Conservation (phyloP, 2,797 vertebrate species). For the Sebastolobus alascanus region DNA sequence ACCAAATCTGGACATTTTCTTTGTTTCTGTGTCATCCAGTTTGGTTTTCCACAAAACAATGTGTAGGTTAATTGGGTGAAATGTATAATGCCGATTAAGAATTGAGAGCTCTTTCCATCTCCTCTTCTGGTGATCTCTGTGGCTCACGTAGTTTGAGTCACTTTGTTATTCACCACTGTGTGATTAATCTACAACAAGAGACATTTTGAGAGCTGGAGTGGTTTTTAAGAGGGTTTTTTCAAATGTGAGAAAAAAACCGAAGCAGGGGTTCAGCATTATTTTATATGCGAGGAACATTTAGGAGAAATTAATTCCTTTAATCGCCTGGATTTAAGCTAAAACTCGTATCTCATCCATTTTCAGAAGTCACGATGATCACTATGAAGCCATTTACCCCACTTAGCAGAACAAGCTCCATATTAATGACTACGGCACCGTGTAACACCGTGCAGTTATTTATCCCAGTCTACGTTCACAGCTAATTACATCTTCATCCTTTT, state of each 20-base stretch:
- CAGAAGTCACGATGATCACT: slow-evolving; percentile 13
- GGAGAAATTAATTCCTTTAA: slow-evolving; percentile 36
- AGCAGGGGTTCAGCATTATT: not conserved
- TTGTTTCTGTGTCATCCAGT: not conserved
- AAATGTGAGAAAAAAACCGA: not conserved
- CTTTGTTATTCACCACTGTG: slow-evolving; percentile 12
- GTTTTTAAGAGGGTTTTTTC: slow-evolving; percentile 25
- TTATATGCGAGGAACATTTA: slow-evolving; percentile 24
- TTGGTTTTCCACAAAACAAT: not conserved
- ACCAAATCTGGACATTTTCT: not conserved
- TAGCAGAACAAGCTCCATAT: slow-evolving; percentile 39
- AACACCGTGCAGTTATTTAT: slow-evolving; percentile 38
- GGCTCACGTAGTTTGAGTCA: slow-evolving; percentile 34
- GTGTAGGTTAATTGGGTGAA: slow-evolving; percentile 1
- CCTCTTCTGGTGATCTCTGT: slow-evolving; percentile 22
- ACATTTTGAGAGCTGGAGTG: not conserved
- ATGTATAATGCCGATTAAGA: slow-evolving; percentile 25
- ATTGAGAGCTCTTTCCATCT: not conserved
- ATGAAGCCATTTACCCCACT: slow-evolving; percentile 47
- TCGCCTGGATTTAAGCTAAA: slow-evolving; percentile 34
- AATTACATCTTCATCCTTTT: slow-evolving; percentile 39
- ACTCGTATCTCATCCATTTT: slow-evolving; percentile 34
- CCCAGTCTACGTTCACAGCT: slow-evolving; percentile 30
- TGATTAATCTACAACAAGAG: slow-evolving; percentile 26
- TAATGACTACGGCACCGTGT: slow-evolving; percentile 6